These are phyloP conservation scores for Mythimna loreyi DNA, from an alignment of 2,888 invertebrate genomes.

Conservation along the genomic window DNA sequence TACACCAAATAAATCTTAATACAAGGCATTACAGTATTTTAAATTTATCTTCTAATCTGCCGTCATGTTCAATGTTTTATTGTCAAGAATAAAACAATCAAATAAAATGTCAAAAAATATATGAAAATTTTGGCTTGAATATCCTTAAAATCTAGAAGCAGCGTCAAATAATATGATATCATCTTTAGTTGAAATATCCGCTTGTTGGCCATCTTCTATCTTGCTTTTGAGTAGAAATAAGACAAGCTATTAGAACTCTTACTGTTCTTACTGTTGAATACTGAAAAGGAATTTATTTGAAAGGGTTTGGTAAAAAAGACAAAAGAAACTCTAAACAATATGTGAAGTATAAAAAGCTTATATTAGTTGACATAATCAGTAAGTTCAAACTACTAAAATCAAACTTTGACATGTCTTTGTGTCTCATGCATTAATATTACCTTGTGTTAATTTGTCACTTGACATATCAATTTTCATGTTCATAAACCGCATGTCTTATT, in stretches of 20 bases:
- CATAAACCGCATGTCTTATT: too few species aligned
- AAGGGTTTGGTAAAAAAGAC: background rate
- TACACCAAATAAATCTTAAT: background rate
- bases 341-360: background rate
- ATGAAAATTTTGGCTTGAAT: slow-evolving; percentile 6
- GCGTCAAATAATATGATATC: slow-evolving; percentile 51
- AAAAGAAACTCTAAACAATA: fast-evolving
- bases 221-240: slow-evolving; percentile 25
- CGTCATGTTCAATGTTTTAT: background rate
- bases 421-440: too few species aligned
- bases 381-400: too few species aligned
- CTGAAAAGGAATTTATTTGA: background rate
- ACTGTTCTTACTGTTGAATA: background rate
- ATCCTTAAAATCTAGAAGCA: slow-evolving; percentile 17
- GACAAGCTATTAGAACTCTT: background rate
- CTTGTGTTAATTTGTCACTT: too few species aligned
- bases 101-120: background rate
- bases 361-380: background rate
- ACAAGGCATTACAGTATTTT: background rate
- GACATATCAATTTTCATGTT: too few species aligned
- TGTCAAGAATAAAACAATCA: background rate
- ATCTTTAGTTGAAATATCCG: slow-evolving; percentile 54
- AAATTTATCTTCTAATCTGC: too few species aligned
- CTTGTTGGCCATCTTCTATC: slow-evolving; percentile 49
- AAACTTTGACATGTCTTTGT: too few species aligned